These are phyloP conservation scores for Alosa sapidissima DNA, from an alignment of 2,797 vertebrate species.

Conservation along the genomic window DNA sequence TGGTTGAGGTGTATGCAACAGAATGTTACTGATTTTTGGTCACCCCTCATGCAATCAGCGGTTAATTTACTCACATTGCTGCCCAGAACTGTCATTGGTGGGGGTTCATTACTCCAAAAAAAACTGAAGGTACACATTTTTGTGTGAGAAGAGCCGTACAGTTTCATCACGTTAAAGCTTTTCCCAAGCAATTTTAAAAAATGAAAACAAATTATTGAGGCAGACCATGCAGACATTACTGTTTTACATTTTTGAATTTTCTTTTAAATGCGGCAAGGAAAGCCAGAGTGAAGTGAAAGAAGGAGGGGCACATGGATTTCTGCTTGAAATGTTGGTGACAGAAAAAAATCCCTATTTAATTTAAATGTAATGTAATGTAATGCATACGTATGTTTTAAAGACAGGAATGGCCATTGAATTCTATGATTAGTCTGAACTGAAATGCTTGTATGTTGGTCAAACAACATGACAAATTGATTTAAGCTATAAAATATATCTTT, in stretches of 20 bases:
- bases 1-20: neutral
- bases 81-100: constrained; percentile 3
- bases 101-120: neutral
- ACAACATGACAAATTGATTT: neutral
- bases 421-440: neutral
- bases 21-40: constrained; percentile 9
- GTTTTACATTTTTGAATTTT: neutral
- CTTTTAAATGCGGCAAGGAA: neutral
- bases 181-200: neutral
- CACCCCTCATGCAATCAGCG: neutral
- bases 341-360: too few relatives aligned
- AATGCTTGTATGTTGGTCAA: neutral
- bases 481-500: neutral
- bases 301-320: neutral
- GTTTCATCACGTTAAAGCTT: neutral
- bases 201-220: neutral
- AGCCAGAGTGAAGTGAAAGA: neutral
- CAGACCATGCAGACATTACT: neutral
- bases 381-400: neutral
- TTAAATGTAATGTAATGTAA: neutral
- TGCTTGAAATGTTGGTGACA: too few relatives aligned
- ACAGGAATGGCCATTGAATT: neutral
- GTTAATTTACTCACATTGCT: neutral
- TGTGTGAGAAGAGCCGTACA: neutral
- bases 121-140: neutral